These are phyloP conservation scores for Todiramphus chloris DNA, from an alignment of 2,113 vertebrate genomes.

Conservation along the genomic window DNA sequence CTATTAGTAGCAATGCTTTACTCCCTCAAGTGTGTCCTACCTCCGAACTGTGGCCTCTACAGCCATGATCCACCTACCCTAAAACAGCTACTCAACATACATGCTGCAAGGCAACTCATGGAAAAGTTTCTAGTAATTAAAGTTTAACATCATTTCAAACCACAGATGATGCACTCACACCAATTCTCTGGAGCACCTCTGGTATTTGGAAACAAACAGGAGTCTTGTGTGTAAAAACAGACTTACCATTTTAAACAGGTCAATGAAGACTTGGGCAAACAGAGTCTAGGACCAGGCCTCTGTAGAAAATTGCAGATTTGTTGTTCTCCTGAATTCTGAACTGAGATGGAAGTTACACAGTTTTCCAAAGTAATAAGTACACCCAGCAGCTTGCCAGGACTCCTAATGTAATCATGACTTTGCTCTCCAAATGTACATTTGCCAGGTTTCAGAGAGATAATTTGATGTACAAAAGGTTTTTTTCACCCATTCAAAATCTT, in stretches of 20 bases:
- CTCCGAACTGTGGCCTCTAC: background rate
- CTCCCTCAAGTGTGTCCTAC: background rate
- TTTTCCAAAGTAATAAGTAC: background rate
- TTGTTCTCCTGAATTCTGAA: background rate
- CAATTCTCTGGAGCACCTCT: background rate
- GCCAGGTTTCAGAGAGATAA: background rate
- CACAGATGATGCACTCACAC: background rate
- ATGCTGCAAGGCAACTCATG: background rate
- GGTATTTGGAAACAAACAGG: background rate
- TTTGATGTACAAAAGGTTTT: background rate
- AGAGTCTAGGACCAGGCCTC: background rate
- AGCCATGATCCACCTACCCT: background rate
- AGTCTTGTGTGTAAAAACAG: background rate
- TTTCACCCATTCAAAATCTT: background rate
- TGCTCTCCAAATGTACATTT: background rate
- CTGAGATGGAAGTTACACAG: background rate
- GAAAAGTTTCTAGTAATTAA: background rate
- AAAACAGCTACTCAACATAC: background rate
- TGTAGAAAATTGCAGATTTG: background rate
- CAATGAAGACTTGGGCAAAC: background rate
- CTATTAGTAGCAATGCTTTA: background rate
- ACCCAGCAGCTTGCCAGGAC: background rate
- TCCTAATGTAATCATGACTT: background rate
- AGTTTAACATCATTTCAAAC: background rate
- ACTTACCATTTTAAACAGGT: background rate